These are phyloP conservation scores for Pristionchus arcanus DNA, from an alignment of 2,888 invertebrate genomes.

Conservation along the genomic window DNA sequence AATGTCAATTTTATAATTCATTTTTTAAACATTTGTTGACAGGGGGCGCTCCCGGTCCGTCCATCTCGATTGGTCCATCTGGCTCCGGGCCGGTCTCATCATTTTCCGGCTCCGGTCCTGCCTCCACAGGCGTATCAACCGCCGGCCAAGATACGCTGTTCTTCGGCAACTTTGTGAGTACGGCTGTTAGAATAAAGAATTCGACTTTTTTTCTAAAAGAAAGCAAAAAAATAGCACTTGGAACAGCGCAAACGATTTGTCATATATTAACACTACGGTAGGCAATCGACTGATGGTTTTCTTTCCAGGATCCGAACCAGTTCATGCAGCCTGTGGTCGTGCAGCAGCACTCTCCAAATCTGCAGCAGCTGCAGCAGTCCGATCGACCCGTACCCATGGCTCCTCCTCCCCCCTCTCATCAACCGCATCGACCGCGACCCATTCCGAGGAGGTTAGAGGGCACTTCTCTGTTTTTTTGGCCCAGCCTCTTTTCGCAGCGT, in stretches of 20 bases:
- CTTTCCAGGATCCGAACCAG: conserved; percentile 39
- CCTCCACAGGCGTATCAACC: background rate
- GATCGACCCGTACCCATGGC: background rate
- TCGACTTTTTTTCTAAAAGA: no score
- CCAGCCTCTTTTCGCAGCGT: no score
- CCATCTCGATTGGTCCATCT: background rate
- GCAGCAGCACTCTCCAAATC: background rate
- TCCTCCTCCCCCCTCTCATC: background rate
- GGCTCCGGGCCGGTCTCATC: background rate
- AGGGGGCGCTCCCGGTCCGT: background rate
- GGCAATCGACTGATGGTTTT: background rate
- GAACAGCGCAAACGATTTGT: no score
- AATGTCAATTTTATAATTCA: background rate
- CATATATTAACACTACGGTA: no score
- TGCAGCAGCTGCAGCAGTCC: background rate
- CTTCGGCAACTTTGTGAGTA: conserved; percentile 12
- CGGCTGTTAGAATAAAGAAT: background rate
- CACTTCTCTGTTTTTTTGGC: no score
- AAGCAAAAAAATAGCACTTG: no score
- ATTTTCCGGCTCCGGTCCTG: background rate
- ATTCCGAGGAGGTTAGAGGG: background rate
- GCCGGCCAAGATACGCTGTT: background rate
- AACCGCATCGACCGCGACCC: background rate
- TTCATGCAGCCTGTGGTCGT: conserved; percentile 40
- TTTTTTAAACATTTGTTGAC: no score